phyloP scores from a whole-genome alignment of 2,888 invertebrate genomes.

The Girardia tigrina region DNA sequence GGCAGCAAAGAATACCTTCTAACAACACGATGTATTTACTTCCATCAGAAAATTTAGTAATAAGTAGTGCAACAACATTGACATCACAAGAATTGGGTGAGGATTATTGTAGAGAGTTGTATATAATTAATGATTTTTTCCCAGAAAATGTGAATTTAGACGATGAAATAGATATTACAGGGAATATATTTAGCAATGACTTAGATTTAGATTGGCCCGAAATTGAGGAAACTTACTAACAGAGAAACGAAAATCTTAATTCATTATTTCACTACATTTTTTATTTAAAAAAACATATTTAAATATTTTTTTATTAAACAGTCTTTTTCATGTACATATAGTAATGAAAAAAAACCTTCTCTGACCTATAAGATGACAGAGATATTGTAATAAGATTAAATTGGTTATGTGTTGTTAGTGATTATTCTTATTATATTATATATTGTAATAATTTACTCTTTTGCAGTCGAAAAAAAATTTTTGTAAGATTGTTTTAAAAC shows the following conservation, averaged over 20 bases:
- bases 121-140: conserved; percentile 18
- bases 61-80: neutral
- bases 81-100: conserved; percentile 6
- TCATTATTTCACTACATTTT: conserved; percentile 1
- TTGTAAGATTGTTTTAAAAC: neutral
- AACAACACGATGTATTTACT: conserved; percentile 7
- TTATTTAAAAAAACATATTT: conserved; percentile 9
- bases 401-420: conserved; percentile 17
- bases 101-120: conserved; percentile 23
- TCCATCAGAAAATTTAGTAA: conserved; percentile 15
- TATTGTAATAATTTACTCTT: neutral
- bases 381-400: conserved; percentile 23
- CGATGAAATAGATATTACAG: conserved; percentile 14
- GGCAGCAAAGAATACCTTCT: neutral
- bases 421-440: neutral
- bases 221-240: conserved; percentile 19
- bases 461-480: neutral
- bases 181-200: conserved; percentile 7
- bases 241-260: neutral
- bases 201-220: conserved; percentile 19
- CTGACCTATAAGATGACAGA: conserved; percentile 23
- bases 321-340: conserved; percentile 5
- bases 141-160: conserved; percentile 6
- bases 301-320: conserved; percentile 21
- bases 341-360: neutral